These are phyloP conservation scores for Ahaetulla prasina DNA, from an alignment of 2,113 vertebrate genomes.

Conservation along the genomic window DNA sequence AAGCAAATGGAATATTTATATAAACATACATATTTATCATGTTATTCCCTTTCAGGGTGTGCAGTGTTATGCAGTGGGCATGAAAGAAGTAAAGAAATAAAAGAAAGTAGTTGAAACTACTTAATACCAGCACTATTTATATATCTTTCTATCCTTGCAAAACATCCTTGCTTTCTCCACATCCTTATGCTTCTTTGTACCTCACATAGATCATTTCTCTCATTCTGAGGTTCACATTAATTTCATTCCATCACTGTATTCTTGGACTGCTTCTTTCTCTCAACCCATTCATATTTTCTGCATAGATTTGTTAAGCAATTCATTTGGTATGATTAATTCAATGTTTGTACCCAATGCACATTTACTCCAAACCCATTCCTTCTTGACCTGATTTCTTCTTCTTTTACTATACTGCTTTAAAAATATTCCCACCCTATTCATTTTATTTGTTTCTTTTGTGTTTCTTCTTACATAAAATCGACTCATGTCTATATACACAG, in stretches of 20 bases:
- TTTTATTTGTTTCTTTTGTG: background rate
- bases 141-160: background rate
- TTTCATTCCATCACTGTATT: background rate
- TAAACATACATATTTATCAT: slow-evolving; percentile 29
- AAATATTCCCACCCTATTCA: background rate
- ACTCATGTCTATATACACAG: background rate
- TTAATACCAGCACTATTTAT: background rate
- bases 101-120: background rate
- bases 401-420: background rate
- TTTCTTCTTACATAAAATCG: background rate
- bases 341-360: background rate
- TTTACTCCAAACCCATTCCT: background rate
- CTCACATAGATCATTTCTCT: background rate
- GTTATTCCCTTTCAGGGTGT: background rate
- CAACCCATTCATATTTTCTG: background rate
- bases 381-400: background rate
- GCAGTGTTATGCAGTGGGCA: background rate
- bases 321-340: background rate
- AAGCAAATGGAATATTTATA: slow-evolving; percentile 18
- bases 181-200: background rate
- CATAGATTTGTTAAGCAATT: background rate
- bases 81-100: background rate
- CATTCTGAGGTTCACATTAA: background rate
- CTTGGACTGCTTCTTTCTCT: background rate
- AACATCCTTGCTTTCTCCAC: background rate